Conservation (phyloP, 2,888 invertebrate species). For the Sepiola atlantica region DNA sequence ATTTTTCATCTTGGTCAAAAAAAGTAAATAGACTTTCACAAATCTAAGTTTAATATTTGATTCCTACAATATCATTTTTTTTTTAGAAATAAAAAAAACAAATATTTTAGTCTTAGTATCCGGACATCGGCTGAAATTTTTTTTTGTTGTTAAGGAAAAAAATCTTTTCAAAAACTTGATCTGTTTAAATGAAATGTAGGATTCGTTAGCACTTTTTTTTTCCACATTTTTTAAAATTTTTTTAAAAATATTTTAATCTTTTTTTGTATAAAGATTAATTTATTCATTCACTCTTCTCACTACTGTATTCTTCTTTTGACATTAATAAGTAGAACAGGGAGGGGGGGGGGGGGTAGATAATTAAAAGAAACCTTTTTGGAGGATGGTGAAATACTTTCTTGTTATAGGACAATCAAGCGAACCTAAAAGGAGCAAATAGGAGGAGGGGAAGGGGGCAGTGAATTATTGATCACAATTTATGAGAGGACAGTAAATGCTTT, state of each 20-base stretch:
- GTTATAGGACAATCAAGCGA: background rate
- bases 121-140: background rate
- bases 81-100: background rate
- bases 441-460: background rate
- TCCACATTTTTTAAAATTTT: background rate
- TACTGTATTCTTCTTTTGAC: background rate
- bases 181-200: background rate
- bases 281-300: background rate
- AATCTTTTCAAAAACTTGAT: background rate
- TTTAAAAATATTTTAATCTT: background rate
- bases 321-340: background rate
- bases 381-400: constrained; percentile 7
- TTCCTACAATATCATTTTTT: background rate
- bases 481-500: background rate
- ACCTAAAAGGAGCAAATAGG: background rate
- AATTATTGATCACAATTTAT: background rate
- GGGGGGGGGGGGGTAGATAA: too few species aligned
- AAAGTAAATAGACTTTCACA: background rate
- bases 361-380: background rate
- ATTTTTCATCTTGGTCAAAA: background rate
- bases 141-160: background rate
- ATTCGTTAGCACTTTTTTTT: background rate
- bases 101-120: background rate
- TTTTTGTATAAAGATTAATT: background rate
- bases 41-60: background rate